phyloP scores from a whole-genome alignment of 1,140 invertebrate species.

The Orussus abietinus region DNA sequence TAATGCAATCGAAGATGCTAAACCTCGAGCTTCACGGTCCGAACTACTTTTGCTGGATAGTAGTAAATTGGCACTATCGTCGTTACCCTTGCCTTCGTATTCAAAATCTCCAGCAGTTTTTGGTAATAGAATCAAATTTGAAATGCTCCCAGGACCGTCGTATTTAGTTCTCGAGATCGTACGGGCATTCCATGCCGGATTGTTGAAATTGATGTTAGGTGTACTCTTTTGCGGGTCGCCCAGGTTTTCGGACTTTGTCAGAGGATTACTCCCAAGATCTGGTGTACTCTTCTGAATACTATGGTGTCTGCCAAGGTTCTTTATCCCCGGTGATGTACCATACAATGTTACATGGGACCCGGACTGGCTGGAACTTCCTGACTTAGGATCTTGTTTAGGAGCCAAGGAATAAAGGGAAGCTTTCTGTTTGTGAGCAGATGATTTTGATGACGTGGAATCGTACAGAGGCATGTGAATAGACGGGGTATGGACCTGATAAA shows the following conservation, averaged over 20 bases:
- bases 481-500: slow-evolving; percentile 64
- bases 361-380: slow-evolving; percentile 24
- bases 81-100: slow-evolving; percentile 30
- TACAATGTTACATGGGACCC: slow-evolving; percentile 30
- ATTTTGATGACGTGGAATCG: slow-evolving; percentile 38
- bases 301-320: slow-evolving; percentile 26
- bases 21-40: slow-evolving; percentile 1
- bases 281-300: slow-evolving; percentile 28
- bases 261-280: slow-evolving; percentile 27
- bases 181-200: slow-evolving; percentile 15
- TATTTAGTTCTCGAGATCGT: slow-evolving; percentile 16
- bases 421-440: slow-evolving; percentile 30
- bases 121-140: slow-evolving; percentile 28
- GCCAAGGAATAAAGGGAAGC: slow-evolving; percentile 33
- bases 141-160: slow-evolving; percentile 16
- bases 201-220: slow-evolving; percentile 29
- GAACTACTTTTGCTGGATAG: slow-evolving; percentile 18
- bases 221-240: slow-evolving; percentile 30
- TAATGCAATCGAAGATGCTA: background rate
- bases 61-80: slow-evolving; percentile 38
- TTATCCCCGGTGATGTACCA: slow-evolving; percentile 29
- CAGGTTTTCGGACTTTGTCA: slow-evolving; percentile 23
- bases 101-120: slow-evolving; percentile 43
- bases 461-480: slow-evolving; percentile 49
- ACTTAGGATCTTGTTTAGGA: slow-evolving; percentile 29